Evolutionary conservation across 2,888 invertebrate species (phyloP), one percentile per base, ranked within the genome.

Genomic region (Tetheella fluctuosa): DNA sequence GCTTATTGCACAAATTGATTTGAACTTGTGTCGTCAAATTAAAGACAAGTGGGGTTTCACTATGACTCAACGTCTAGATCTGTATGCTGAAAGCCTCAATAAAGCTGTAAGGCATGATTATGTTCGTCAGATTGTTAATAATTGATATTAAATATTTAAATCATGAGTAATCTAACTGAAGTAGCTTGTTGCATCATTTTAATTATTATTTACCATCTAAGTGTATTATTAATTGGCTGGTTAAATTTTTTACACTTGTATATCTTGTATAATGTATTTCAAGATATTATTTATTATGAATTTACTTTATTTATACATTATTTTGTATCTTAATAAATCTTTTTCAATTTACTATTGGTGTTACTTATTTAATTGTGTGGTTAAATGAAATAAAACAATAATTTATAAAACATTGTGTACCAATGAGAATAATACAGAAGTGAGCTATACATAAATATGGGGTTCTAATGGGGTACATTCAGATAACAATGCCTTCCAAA

Each of bases 1-100:
- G 28, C 91, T 99, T 20, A 95, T 99, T 28, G 95, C 96, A 13
- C 97, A 99, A 88, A 77, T 99, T 73, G 99, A 99, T 89, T 93
- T 99, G 64, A 99, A 99, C 85, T 87, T 98, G 60, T 99, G 99
- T 83, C 95, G 99, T 12, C 99, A 99, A 91, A 95, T 97, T 0
- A 98, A 97, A 87, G 99, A 99, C 83, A 95, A 95, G 80, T 99
- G 99, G 99, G 97, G 98, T 58, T 99, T 99, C 83, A 95, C 96
- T 86, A 98, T 99, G 99, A 99, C 99, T 0, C 98, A 98, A 85
- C 94, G 99, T 55, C 90, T 99, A 67, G 97, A 98, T 55, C 85
- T 99, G 83, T 99, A 99, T 93, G 98, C 97, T 0, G 94, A 96
- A 57, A 95, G 95, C 57, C 91, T 99, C 0, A 82, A 68, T 53